Base-by-base conservation (phyloP, 2,888 invertebrate species). In the Drosophila fungiperda region DNA sequence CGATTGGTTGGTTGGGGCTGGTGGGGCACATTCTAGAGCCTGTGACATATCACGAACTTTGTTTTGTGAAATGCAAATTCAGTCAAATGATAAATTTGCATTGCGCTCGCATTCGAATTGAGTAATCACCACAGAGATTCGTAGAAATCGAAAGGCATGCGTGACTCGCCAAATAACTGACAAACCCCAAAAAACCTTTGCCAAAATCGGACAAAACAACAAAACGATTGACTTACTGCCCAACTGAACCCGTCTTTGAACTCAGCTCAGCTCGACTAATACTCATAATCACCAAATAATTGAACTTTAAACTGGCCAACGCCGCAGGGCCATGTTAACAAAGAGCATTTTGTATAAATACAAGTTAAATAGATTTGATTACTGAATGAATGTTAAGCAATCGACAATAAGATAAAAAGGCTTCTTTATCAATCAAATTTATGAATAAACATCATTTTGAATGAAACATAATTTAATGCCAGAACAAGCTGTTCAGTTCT, bases 31-130 rank as follows among this genome's bases (percentile, higher is more conserved):
- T 87, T 90, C 86, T 87, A 89, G 87, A 82, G 89, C 87, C 89
- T 76, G 79, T 87, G 86, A 87, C 86, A 87, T 87, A 87, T 87
- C 86, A 87, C 86, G 86, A 85, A 85, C 74, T 84, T 66, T 83
- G 75, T 59, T 61, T 55, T 66, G 74, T 65, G 83, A 84, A 85
- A 84, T 84, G 84, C 90, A 89, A 84, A 84, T 83, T 89, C 73
- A 70, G 61, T 52, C 54, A 60, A 66, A 65, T 61, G 79, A 84
- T 83, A 71, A 73, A 89, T 89, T 84, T 84, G 90, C 84, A 84
- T 84, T 79, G 88, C 42, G 58, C 76, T 85, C 70, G 60, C 86
- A 86, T 59, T 77, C 26, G 52, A 70, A 83, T 86, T 83, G 83
- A 83, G 89, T 72, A 83, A 83, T 83, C 87, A 60, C 54, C 33